These are phyloP conservation scores for Columbina picui DNA, from an alignment of 2,113 vertebrate genomes.

Conservation along the genomic window DNA sequence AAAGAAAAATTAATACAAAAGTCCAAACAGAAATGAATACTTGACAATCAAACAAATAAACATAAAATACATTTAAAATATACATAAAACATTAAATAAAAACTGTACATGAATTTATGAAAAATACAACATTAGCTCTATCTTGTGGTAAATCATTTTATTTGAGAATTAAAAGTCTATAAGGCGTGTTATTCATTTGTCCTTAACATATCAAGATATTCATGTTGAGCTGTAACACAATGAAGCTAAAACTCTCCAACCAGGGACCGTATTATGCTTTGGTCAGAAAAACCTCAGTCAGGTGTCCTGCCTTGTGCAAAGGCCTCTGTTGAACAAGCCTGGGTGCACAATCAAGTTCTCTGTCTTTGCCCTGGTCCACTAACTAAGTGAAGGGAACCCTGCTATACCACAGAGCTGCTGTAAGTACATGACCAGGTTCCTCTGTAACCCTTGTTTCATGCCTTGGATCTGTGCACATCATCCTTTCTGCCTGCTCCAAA, in stretches of 20 bases:
- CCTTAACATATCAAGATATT: background rate
- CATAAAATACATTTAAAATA: constrained; percentile 57
- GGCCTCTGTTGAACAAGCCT: background rate
- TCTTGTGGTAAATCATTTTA: background rate
- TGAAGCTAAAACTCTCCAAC: background rate
- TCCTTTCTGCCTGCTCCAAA: background rate
- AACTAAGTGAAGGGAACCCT: background rate
- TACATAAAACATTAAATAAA: constrained; percentile 43
- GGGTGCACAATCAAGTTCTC: background rate
- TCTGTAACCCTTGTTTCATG: background rate
- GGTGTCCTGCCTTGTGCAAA: background rate
- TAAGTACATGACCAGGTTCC: background rate
- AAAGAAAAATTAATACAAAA: constrained; percentile 71
- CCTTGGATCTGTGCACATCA: background rate
- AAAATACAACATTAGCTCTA: background rate
- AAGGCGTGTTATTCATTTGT: background rate
- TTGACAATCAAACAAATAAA: constrained; percentile 57
- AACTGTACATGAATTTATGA: background rate
- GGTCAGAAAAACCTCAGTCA: background rate
- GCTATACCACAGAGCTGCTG: background rate
- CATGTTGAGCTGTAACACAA: background rate
- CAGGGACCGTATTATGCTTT: background rate
- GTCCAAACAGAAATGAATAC: constrained; percentile 62
- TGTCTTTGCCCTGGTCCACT: background rate
- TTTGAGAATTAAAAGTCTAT: background rate